A percentile compares a stretch with the other conserved stretches of the same genome.
phyloP scores from a whole-genome alignment of 2,797 vertebrate genomes.

The Hyperoplus lanceolatus region DNA sequence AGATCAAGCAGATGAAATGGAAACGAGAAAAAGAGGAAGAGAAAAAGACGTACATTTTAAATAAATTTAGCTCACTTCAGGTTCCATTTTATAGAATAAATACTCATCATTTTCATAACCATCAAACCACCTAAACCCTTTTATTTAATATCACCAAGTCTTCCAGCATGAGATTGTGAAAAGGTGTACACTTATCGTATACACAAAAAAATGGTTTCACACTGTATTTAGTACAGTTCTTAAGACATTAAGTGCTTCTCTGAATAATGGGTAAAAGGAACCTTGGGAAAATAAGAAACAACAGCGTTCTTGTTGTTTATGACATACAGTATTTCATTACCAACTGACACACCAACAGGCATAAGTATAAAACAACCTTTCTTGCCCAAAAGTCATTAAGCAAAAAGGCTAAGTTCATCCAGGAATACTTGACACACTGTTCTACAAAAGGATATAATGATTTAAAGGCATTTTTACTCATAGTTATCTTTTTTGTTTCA shows the following conservation, averaged over 20 bases:
- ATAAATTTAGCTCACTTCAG: constrained; percentile 58
- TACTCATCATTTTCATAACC: constrained; percentile 48
- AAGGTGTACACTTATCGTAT: constrained; percentile 64
- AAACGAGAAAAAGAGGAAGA: constrained; percentile 63
- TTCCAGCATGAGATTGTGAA: constrained; percentile 64
- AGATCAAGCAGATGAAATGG: constrained; percentile 63
- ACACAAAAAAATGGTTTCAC: constrained; percentile 66
- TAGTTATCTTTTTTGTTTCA: constrained; percentile 19
- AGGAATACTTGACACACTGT: constrained; percentile 35
- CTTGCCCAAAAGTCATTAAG: constrained; percentile 41
- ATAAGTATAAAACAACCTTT: constrained; percentile 44
- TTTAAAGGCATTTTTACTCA: constrained; percentile 61
- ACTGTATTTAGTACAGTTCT: constrained; percentile 63
- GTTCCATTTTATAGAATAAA: constrained; percentile 66
- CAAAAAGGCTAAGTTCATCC: constrained; percentile 48
- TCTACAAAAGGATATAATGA: constrained; percentile 33
- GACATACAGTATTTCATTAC: constrained; percentile 50
- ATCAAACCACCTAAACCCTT: constrained; percentile 37
- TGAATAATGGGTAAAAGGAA: constrained; percentile 51
- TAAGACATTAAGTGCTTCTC: constrained; percentile 62
- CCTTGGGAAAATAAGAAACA: constrained; percentile 53
- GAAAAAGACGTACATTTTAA: constrained; percentile 60
- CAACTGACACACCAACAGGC: constrained; percentile 54
- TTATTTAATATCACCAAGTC: constrained; percentile 35
- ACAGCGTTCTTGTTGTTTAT: constrained; percentile 44